Evolutionary conservation across 2,797 vertebrate genomes (phyloP).

Genomic region (Apogon hyalosoma): DNA sequence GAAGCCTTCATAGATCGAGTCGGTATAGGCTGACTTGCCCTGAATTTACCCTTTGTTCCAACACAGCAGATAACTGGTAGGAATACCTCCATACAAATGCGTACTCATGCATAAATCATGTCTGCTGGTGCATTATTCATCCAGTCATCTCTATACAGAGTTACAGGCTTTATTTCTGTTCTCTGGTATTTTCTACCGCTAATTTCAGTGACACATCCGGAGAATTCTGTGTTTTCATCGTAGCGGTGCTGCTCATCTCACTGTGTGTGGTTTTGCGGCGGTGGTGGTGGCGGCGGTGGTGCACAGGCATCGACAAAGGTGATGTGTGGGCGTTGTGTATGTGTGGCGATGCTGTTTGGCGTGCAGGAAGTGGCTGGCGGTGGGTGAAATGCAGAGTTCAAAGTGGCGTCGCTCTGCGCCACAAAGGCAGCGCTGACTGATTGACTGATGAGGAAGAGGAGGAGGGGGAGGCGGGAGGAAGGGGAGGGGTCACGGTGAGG

Average conservation of each 20-base stretch:
- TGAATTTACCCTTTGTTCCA: constrained; percentile 59
- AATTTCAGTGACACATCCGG: constrained; percentile 52
- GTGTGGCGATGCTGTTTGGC: constrained; percentile 14
- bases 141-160: constrained; percentile 66
- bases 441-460: constrained; percentile 11
- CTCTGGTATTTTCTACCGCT: constrained; percentile 39
- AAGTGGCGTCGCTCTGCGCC: constrained; percentile 48
- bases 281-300: not conserved
- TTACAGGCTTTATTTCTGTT: constrained; percentile 47
- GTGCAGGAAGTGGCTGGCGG: constrained; percentile 37
- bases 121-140: constrained; percentile 80
- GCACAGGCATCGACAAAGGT: constrained; percentile 48
- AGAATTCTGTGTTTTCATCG: constrained; percentile 64
- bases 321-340: constrained; percentile 45
- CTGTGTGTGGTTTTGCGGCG: constrained; percentile 18
- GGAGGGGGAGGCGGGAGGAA: not conserved
- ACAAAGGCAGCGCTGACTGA: constrained; percentile 9
- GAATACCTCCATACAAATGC: constrained; percentile 74
- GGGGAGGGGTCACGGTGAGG: not conserved
- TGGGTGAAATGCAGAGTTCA: constrained; percentile 58
- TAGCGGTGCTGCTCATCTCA: constrained; percentile 47
- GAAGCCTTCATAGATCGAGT: constrained; percentile 20
- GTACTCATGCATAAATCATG: constrained; percentile 80
- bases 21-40: constrained; percentile 25
- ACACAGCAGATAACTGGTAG: constrained; percentile 64